These are phyloP conservation scores for Rhamnusium bicolor DNA, from an alignment of 2,888 invertebrate species.

Conservation along the genomic window DNA sequence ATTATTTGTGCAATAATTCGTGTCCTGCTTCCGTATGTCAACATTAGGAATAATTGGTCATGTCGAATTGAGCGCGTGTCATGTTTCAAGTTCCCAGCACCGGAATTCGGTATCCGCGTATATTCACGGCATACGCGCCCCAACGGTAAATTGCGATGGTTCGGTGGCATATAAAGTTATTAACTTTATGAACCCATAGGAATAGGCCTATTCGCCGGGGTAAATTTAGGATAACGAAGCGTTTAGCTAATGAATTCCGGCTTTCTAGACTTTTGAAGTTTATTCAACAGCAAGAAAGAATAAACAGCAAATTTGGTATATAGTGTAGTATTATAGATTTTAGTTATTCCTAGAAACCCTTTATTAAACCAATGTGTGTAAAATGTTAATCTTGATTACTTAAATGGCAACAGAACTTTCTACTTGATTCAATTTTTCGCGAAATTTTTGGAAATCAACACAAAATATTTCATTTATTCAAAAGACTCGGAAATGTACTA, in stretches of 20 bases:
- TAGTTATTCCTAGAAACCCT: background rate
- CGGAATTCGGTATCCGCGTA: background rate
- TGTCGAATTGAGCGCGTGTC: background rate
- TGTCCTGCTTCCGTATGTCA: background rate
- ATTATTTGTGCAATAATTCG: too few species aligned
- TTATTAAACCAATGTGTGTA: background rate
- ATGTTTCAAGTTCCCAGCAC: background rate
- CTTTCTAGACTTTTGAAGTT: background rate
- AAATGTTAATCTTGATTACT: too few species aligned
- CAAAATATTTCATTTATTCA: too few species aligned
- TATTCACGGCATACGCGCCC: conserved; percentile 25
- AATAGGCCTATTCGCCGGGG: conserved; percentile 48
- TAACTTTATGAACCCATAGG: conserved; percentile 51
- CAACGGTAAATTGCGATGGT: conserved; percentile 33
- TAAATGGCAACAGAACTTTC: too few species aligned
- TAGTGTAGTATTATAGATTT: background rate
- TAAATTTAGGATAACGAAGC: conserved; percentile 54
- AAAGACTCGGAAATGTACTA: too few species aligned
- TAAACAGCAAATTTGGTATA: background rate
- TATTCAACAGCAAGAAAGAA: background rate
- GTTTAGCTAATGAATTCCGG: conserved; percentile 54
- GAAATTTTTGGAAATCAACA: too few species aligned
- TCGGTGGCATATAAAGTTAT: conserved; percentile 51
- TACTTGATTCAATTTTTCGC: too few species aligned
- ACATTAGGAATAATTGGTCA: conserved; percentile 7